These are phyloP conservation scores for Polypterus senegalus DNA, from an alignment of 2,113 vertebrate species.

Conservation along the genomic window DNA sequence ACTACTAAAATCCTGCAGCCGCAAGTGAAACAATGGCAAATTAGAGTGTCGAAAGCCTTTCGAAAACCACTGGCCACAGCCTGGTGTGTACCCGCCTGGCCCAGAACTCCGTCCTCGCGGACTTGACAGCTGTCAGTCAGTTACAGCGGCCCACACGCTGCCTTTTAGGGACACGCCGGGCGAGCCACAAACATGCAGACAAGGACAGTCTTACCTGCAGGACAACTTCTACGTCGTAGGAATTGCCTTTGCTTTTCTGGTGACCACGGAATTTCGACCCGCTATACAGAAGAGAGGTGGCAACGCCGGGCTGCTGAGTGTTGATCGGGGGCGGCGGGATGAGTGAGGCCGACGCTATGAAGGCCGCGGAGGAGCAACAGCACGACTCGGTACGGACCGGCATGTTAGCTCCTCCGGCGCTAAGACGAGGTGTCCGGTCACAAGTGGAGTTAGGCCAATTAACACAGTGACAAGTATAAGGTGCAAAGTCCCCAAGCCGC, in stretches of 20 bases:
- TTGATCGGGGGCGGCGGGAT: conserved; percentile 86
- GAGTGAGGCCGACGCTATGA: conserved; percentile 58
- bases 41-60: too few relatives aligned
- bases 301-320: conserved; percentile 80
- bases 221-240: conserved; percentile 91
- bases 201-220: conserved; percentile 61
- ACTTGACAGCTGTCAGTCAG: background rate
- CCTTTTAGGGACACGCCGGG: background rate
- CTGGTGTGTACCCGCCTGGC: too few relatives aligned
- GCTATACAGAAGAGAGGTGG: conserved; percentile 82
- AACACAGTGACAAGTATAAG: too few relatives aligned
- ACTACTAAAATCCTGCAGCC: too few relatives aligned
- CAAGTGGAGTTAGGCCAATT: too few relatives aligned
- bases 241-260: conserved; percentile 94
- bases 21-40: too few relatives aligned
- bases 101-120: too few relatives aligned
- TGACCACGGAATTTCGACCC: conserved; percentile 87
- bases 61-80: too few relatives aligned
- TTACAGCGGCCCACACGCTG: background rate
- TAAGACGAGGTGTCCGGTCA: too few relatives aligned
- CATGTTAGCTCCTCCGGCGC: conserved; percentile 53
- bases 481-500: conserved; percentile 15
- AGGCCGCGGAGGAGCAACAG: conserved; percentile 46
- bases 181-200: too few relatives aligned
- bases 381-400: conserved; percentile 73